Conservation (phyloP, 2,797 vertebrate species). For the Botia kubotai region DNA sequence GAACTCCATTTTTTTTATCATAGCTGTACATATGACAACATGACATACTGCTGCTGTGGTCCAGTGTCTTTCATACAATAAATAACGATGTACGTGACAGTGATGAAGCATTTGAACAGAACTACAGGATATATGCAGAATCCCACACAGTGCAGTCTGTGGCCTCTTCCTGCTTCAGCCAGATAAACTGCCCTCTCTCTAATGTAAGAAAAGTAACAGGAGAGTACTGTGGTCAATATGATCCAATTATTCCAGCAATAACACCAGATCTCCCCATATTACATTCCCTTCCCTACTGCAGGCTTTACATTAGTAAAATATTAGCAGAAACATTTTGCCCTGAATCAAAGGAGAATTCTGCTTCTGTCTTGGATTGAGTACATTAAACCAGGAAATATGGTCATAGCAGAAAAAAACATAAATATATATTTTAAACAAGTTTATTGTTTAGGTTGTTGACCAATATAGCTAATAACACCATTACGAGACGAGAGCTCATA, state of each 20-base stretch:
- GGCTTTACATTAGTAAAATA: background rate
- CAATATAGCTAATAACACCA: background rate
- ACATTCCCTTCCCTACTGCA: background rate
- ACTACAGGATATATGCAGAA: background rate
- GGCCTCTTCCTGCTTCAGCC: conserved; percentile 5
- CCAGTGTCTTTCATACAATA: conserved; percentile 1
- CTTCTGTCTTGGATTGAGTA: background rate
- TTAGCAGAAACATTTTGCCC: background rate
- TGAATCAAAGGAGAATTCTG: background rate
- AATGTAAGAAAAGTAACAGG: conserved; percentile 4
- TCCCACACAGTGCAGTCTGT: background rate
- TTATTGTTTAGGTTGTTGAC: background rate
- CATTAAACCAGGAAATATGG: background rate
- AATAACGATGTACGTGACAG: conserved; percentile 9
- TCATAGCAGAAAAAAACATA: background rate
- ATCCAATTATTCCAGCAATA: conserved; percentile 26
- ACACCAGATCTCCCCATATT: conserved; percentile 8
- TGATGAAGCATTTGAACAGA: conserved; percentile 18
- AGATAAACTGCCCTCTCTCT: conserved; percentile 2
- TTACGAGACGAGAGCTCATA: background rate
- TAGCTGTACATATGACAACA: conserved; percentile 35
- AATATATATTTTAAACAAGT: conserved; percentile 4
- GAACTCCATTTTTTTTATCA: conserved; percentile 11
- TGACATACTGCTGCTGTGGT: conserved; percentile 14
- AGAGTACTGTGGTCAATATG: conserved; percentile 1